Base-by-base conservation (phyloP, 2,113 vertebrate genomes). In the Copsychus sechellarum region DNA sequence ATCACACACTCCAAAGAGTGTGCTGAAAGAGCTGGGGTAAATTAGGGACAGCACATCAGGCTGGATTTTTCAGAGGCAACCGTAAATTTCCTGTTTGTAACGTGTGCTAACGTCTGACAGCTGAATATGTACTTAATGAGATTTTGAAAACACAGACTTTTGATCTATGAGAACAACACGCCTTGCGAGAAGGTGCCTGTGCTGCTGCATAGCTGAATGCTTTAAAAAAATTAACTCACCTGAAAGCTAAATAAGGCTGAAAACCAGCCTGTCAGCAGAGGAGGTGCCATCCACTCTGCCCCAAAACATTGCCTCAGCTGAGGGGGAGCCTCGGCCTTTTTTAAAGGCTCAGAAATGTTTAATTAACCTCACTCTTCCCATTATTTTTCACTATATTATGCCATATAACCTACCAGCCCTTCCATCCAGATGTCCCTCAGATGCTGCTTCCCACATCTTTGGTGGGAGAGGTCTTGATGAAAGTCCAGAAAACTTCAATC, bases 101-200 rank as follows among this genome's bases (percentile, higher is more conserved):
- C 14, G 61, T 60, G 73, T 0, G 1, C 51, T 73, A 66, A 70
- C 4, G 33, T 77, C 71, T 91, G 94, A 82, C 91, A 92, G 90
- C 67, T 91, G 66, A 91, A 65, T 82, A 65, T 57, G 80, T 76
- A 34, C 82, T 89, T 82, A 94, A 88, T 94, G 95, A 71, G 81
- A 72, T 76, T 85, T 87, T 86, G 50, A 72, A 79, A 89, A 69
- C 73, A 74, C 9, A 14, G 80, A 48, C 36, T 91, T 93, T 81
- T 86, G 86, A 79, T 84, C 83, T 81, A 57, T 71, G 71, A 45
- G 65, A 81, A 65, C 53, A 91, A 84, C 64, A 29, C 5, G 54
- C 58, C 34, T 21, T 61, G 45, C 47, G 70, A 91, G 70, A 74
- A 90, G 76, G 71, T 86, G 82, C 79, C 78, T 60, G 57, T 51